Evolutionary conservation across 2,113 vertebrate species (phyloP).

Genomic region (Phycodurus eques): DNA sequence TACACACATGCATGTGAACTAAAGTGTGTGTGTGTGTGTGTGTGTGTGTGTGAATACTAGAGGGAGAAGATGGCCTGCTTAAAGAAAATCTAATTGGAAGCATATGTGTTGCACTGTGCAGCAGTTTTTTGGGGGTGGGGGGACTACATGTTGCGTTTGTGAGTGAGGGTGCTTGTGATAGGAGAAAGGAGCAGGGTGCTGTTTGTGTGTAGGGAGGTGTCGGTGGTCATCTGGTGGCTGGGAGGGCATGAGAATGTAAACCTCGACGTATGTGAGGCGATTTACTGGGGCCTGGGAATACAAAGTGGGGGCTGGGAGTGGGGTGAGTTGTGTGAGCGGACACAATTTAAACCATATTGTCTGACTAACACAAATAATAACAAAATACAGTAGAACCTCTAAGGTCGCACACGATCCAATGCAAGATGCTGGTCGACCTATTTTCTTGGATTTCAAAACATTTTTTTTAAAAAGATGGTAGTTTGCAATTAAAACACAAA

Average conservation of each 20-base stretch:
- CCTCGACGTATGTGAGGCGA: constrained; percentile 62
- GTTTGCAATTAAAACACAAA: neutral
- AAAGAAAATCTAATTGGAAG: constrained; percentile 68
- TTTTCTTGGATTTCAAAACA: neutral
- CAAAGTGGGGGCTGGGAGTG: constrained; percentile 32
- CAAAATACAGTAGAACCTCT: neutral
- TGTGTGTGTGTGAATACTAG: constrained; percentile 54
- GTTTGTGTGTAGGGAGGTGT: constrained; percentile 39
- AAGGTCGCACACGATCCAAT: neutral
- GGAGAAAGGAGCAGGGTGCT: constrained; percentile 42
- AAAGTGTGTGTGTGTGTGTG: constrained; percentile 59
- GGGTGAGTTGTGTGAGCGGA: constrained; percentile 24
- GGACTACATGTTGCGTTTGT: constrained; percentile 44
- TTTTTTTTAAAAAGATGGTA: neutral
- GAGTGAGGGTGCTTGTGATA: constrained; percentile 64
- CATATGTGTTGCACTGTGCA: constrained; percentile 67
- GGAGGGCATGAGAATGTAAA: constrained; percentile 75
- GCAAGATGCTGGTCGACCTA: neutral
- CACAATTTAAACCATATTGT: constrained; percentile 64
- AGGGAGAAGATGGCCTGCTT: constrained; percentile 38
- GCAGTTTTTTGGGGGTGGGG: constrained; percentile 28
- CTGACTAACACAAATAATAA: constrained; percentile 36
- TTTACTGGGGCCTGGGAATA: constrained; percentile 70
- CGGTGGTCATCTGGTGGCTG: constrained; percentile 45
- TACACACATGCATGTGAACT: constrained; percentile 48